These are phyloP conservation scores for Cyprinella venusta DNA, from an alignment of 2,797 vertebrate genomes.

Conservation along the genomic window DNA sequence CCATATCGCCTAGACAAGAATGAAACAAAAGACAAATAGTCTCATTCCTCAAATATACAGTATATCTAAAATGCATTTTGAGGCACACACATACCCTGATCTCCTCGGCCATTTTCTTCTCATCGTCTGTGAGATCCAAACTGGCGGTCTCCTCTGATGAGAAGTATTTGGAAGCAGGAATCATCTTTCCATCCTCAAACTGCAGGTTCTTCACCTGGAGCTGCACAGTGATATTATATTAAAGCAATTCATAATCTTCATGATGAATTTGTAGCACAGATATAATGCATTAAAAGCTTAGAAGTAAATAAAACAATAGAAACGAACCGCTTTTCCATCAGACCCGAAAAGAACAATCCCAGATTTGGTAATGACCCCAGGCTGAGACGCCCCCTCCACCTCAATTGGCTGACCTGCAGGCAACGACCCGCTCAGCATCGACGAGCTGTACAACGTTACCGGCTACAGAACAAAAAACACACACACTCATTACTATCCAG, in stretches of 20 bases:
- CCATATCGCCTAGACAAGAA: constrained; percentile 85
- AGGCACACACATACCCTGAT: constrained; percentile 78
- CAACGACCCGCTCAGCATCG: constrained; percentile 77
- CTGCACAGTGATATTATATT: constrained; percentile 68
- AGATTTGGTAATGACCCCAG: constrained; percentile 86
- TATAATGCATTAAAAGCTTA: not conserved
- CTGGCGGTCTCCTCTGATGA: constrained; percentile 79
- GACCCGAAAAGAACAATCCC: constrained; percentile 90
- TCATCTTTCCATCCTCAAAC: constrained; percentile 97
- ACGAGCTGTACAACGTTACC: constrained; percentile 91
- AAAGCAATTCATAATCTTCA: not conserved
- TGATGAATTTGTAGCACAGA: not conserved
- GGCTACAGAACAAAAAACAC: constrained; percentile 68
- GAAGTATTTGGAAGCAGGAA: constrained; percentile 92
- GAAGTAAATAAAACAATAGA: not conserved
- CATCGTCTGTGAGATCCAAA: constrained; percentile 88
- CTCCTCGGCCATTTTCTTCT: constrained; percentile 85
- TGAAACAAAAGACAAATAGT: not conserved
- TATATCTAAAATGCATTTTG: not conserved
- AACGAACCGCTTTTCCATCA: constrained; percentile 90
- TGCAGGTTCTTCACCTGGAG: constrained; percentile 91
- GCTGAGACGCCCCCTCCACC: constrained; percentile 82
- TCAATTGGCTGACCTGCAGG: constrained; percentile 85
- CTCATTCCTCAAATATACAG: not conserved
- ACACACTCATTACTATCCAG: constrained; percentile 7